Evolutionary conservation across 2,888 invertebrate genomes (phyloP), one percentile per base, ranked within the genome.

Genomic region (Tridacna crocea): DNA sequence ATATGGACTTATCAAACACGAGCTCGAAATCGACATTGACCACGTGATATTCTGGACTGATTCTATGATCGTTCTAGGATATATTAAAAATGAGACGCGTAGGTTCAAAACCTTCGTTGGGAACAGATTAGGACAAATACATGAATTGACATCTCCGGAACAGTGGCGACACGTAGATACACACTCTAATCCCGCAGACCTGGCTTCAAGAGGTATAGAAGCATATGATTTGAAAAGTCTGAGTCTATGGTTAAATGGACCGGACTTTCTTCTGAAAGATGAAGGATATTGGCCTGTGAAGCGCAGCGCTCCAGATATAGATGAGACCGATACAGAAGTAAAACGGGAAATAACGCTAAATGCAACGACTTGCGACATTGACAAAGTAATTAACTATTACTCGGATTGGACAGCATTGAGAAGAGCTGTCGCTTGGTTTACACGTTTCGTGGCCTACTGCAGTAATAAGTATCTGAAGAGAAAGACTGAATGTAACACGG

Each of bases 41-140:
- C 36, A 72, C 36, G 75, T 72, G 10, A 26, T 58, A 8, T 85
- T 77, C 47, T 82, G 85, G 77, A 81, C 76, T 8, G 80, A 82
- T 72, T 87, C 84, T 81, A 83, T n/a, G n/a, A n/a, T n/a, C n/a
- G n/a, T n/a, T n/a, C n/a, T n/a, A n/a, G n/a, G n/a, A n/a, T n/a
- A n/a, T 63, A 83, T 85, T 17, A 66, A 63, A 58, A 85, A 83
- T 63, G 66, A 60, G 12, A 26, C 79, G 22, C 48, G 75, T 0
- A 60, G 81, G 8, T 85, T 85, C 51, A 75, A 85, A 24, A 76
- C 81, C 0, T 85, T 85, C 70, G 83, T 83, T 22, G 83, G 73
- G 1, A 83, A 83, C 66, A 24, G 79, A 36, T 19, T 79, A 3
- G 48, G 74, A 10, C 4, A 27, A 24, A 79, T 79, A 15, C 80